phyloP scores from a whole-genome alignment of 2,797 vertebrate species.

The Synaphobranchus kaupii region DNA sequence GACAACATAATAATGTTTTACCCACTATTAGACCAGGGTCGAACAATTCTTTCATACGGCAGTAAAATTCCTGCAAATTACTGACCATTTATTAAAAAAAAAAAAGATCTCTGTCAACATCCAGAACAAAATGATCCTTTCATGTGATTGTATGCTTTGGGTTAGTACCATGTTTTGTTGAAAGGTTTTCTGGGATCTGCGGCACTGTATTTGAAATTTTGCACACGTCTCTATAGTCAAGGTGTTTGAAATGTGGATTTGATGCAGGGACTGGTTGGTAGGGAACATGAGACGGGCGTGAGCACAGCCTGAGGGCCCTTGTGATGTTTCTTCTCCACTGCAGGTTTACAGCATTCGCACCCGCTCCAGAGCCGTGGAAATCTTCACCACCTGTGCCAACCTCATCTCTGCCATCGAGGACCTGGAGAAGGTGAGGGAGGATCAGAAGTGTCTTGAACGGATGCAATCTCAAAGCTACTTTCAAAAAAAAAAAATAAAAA shows the following conservation, averaged over 20 bases:
- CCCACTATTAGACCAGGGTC: not conserved
- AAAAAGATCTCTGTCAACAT: not conserved
- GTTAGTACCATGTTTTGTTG: not conserved
- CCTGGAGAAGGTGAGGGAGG: slow-evolving; percentile 84
- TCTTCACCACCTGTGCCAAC: slow-evolving; percentile 98
- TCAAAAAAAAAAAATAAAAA: not conserved
- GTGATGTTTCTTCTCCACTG: not conserved
- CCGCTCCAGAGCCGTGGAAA: slow-evolving; percentile 93
- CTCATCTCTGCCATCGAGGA: slow-evolving; percentile 98
- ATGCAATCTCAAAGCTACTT: not conserved
- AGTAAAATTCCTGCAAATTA: not conserved
- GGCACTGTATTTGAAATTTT: not conserved
- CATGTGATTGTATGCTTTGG: not conserved
- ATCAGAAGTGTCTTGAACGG: not conserved
- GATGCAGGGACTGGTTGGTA: not conserved
- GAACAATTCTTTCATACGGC: not conserved
- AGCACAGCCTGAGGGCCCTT: not conserved
- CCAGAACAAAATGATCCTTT: not conserved
- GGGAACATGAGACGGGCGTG: too few species aligned
- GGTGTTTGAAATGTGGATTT: not conserved
- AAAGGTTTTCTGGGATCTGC: not conserved
- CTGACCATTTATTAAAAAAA: too few species aligned
- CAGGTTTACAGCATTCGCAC: slow-evolving; percentile 97
- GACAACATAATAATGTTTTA: not conserved
- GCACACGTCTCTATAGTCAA: not conserved